A percentile compares a stretch with the other conserved stretches of the same genome.
phyloP scores from a whole-genome alignment of 2,797 vertebrate species.

The Pantherophis vulpinus region DNA sequence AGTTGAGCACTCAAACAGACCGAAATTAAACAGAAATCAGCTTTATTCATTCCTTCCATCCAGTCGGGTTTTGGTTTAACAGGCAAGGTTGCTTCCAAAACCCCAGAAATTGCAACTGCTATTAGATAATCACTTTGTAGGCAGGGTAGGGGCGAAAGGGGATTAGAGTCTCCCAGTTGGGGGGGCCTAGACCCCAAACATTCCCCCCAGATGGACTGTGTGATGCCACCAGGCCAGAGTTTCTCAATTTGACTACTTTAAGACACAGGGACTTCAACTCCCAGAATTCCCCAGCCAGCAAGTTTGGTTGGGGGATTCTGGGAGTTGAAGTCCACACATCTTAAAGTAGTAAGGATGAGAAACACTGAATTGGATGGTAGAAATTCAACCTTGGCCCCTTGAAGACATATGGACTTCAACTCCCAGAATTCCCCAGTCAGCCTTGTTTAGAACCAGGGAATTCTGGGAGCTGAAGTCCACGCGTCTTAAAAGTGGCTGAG shows the following conservation, averaged over 20 bases:
- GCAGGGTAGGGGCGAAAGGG: neutral
- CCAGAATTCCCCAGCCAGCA: neutral
- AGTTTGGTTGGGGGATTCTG: too few species aligned
- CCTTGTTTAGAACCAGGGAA: too few species aligned
- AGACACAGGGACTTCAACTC: neutral
- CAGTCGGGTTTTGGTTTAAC: neutral
- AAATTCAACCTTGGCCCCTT: neutral
- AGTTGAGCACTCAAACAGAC: neutral
- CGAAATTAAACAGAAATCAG: neutral
- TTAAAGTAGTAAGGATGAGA: neutral
- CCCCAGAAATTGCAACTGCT: too few species aligned
- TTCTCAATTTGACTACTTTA: neutral
- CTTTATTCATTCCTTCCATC: neutral
- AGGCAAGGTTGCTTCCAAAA: too few species aligned
- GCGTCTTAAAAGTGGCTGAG: fast-evolving
- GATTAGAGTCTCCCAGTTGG: neutral
- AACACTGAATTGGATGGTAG: neutral
- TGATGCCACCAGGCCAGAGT: neutral
- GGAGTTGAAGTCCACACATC: neutral
- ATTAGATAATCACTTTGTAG: neutral
- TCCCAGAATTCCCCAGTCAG: neutral
- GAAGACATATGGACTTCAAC: neutral
- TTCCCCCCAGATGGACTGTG: neutral
- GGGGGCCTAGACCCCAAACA: neutral
- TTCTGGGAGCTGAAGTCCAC: too few species aligned